These are phyloP conservation scores for Apeira syringaria DNA, from an alignment of 2,888 invertebrate genomes.

Conservation along the genomic window DNA sequence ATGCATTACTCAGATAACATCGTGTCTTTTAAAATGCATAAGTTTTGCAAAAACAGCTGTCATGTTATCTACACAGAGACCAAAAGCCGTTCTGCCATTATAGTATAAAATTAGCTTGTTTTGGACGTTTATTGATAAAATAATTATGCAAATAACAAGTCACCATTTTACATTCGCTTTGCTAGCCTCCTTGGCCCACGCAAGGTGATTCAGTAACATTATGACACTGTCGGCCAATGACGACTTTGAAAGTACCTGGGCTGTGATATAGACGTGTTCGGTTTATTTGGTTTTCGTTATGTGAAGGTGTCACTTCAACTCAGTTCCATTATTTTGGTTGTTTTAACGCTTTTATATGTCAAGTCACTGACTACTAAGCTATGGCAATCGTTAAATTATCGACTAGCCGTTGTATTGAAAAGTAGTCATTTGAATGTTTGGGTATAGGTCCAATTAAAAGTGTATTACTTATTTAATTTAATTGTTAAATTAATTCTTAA, in stretches of 20 bases:
- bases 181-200: slow-evolving; percentile 72
- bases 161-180: slow-evolving; percentile 74
- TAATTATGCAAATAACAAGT: slow-evolving; percentile 56
- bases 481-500: too few relatives aligned
- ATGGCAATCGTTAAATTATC: too few relatives aligned
- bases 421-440: too few relatives aligned
- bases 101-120: too few relatives aligned
- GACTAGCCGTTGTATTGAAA: too few relatives aligned
- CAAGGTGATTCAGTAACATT: slow-evolving; percentile 79
- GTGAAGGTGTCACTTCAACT: too few relatives aligned
- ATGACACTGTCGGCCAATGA: slow-evolving; percentile 69
- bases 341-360: too few relatives aligned
- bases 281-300: slow-evolving; percentile 33
- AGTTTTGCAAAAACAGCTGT: slow-evolving; percentile 12
- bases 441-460: too few relatives aligned
- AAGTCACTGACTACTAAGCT: too few relatives aligned
- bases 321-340: too few relatives aligned
- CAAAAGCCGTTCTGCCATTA: slow-evolving; percentile 12
- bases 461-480: too few relatives aligned
- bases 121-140: slow-evolving; percentile 28
- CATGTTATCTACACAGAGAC: slow-evolving; percentile 12
- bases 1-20: slow-evolving; percentile 17
- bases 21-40: slow-evolving; percentile 10
- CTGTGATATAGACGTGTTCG: slow-evolving; percentile 50
- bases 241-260: slow-evolving; percentile 70